Base-by-base conservation (phyloP, 1,140 invertebrate genomes). In the Geopemphigus sp. region DNA sequence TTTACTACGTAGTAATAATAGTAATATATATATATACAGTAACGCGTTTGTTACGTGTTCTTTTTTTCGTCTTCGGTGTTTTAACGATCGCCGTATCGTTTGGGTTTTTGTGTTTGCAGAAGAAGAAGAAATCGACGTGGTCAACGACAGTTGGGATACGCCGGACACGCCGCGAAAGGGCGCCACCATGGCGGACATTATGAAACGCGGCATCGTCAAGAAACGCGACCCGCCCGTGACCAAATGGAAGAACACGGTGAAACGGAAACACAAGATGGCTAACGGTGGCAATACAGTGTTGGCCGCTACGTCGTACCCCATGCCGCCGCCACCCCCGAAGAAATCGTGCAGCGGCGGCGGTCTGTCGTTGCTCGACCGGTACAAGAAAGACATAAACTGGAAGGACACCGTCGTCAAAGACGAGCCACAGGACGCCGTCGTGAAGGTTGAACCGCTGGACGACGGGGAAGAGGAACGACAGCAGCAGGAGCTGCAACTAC, bases 181-280 rank as follows among this genome's bases (percentile, higher is more conserved):
- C n/a, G 56, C 73, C 39, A 78, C 74, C 39, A 78, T 78, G 74
- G 74, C 74, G 14, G 74, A 78, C 45, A 78, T 78, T 17, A 78
- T 78, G 74, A 78, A 78, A 47, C 74, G 74, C 10, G 74, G 74
- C 17, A 78, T 78, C 39, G 74, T 78, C 22, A 78, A 78, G 57
- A 78, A 78, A 17, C 74, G 74, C 24, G 74, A 78, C 15, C 74
- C 32, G 5, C 74, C 73, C 29, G 56, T 78, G 45, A 78, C 74
- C 74, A 78, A 78, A 24, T 63, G 56, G 74, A 78, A 78, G 57
- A 78, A 50, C 57, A 63, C 74, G 15, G 74, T 78, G 19, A 78
- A 78, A 17, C 32, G 74, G 10, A 78, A 63, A 17, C 39, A 63
- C 57, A 78, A 78, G 74, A 63, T 56, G 53, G 5, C 57, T 14